phyloP scores from a whole-genome alignment of 1,140 invertebrate species.

The Drosophila repleta region DNA sequence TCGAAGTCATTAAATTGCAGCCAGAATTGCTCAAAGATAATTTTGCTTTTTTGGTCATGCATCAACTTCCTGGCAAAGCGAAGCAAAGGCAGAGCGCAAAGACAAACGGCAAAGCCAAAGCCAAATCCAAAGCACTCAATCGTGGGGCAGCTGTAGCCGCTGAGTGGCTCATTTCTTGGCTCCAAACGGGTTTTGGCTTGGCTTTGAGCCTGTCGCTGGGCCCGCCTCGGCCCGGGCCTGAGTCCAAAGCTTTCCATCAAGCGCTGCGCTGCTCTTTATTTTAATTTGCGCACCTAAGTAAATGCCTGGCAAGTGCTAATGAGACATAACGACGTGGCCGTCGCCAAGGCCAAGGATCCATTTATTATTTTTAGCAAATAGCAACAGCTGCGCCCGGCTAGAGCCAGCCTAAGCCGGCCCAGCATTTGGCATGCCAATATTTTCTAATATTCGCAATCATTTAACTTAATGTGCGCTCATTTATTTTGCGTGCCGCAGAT shows the following conservation, averaged over 20 bases:
- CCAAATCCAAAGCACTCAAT: constrained; percentile 64
- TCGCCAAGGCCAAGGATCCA: constrained; percentile 67
- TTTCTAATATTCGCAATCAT: constrained; percentile 82
- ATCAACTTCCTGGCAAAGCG: constrained; percentile 39
- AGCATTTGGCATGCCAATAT: constrained; percentile 70
- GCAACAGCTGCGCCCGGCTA: constrained; percentile 20
- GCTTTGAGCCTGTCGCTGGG: constrained; percentile 3
- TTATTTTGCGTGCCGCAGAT: constrained; percentile 60
- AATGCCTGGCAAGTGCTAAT: constrained; percentile 72
- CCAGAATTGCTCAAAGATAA: constrained; percentile 28
- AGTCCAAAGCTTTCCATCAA: constrained; percentile 42
- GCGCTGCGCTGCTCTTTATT: constrained; percentile 58
- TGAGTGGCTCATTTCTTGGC: constrained; percentile 6
- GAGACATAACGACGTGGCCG: constrained; percentile 76
- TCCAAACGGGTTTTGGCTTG: constrained; percentile 56
- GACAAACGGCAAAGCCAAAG: constrained; percentile 54
- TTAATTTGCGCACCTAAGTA: constrained; percentile 68
- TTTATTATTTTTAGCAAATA: constrained; percentile 64
- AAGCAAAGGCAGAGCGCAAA: constrained; percentile 24
- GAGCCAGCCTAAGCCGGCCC: constrained; percentile 28
- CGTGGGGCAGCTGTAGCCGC: neutral
- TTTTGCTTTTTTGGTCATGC: constrained; percentile 22
- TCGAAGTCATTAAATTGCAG: constrained; percentile 45
- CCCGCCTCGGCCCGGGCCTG: neutral
- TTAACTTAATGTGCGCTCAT: constrained; percentile 79